Base-by-base conservation (phyloP, 2,888 invertebrate genomes). In the Agapostemon virescens region DNA sequence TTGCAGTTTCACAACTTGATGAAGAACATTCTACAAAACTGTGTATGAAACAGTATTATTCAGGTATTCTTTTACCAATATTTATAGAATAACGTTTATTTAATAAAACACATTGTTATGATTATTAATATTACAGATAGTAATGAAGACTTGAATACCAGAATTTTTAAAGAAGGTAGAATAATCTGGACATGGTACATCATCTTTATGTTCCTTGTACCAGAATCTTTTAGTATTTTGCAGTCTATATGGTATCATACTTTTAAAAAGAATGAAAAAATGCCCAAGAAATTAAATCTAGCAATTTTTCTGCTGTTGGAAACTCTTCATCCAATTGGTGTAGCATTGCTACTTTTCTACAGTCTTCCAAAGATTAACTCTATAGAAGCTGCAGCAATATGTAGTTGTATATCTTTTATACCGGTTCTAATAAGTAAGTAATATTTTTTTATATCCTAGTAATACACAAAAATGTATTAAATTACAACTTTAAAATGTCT, bases 291-390 rank as follows among this genome's bases (percentile, higher is more conserved):
- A 61, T 84, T 90, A 30, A 94, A 95, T 89, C 94, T 96, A 86
- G 83, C 94, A 40, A 90, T 95, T 86, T 95, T 97, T 90, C 92
- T 96, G 71, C 69, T 95, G n/a, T 94, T 97, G 85, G 98, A 98
- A 93, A 95, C 96, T 0, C 92, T 97, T 20, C 96, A 98, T 89
- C 95, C 96, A 0, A 93, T 96, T 55, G 98, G 98, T 20, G 93
- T 97, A 87, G 96, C 96, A 0, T 92, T 97, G 49, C 94, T 98
- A 36, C 94, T 96, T 40, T 96, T 97, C 84, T 92, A 95, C 49
- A 95, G 97, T 63, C 93, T 98, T 52, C 98, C 98, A 0, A 95
- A 96, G 85, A 91, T 98, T 85, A 97, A 98, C 92, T 96, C 96
- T 0, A 94, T 97, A 15, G 96, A 97, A 90, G 97, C 96, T 1